Base-by-base conservation (phyloP, 2,888 invertebrate species). In the Drosophila lutescens region DNA sequence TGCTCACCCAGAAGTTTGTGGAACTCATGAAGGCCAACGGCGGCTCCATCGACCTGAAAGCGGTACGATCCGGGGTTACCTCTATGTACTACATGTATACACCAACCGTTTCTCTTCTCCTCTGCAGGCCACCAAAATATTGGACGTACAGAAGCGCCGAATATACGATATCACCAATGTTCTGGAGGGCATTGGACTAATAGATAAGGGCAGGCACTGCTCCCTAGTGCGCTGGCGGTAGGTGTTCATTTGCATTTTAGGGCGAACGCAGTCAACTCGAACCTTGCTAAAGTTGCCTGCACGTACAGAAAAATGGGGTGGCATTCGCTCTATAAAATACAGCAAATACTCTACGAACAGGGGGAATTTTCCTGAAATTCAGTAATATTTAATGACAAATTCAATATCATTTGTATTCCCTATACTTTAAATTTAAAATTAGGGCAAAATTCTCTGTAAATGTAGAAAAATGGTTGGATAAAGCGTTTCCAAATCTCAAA, bases 111-210 rank as follows among this genome's bases (percentile, higher is more conserved):
- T 20, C 13, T 41, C 20, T 7, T 20, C 20, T 20, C 2, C 89
- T 91, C 12, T 87, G 20, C 20, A 96, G 96, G 96, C 96, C 40
- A 96, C 96, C 1, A 95, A 96, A 89, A 93, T 94, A 56, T 92
- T 96, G 73, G 95, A 95, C 79, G 96, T 96, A 0, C 96, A 96
- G 88, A 96, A 96, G 87, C 93, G 96, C 62, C 93, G 96, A 74
- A 96, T 96, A 74, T 96, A 96, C 90, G 96, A 96, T 88, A 96
- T 96, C 70, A 96, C 96, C 8, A 96, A 96, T 92, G 96, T 96
- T 0, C 92, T 96, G 30, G 96, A 96, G 92, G 96, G 96, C 13
- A 95, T 96, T 88, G 96, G 96, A 10, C 93, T 96, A 10, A 96
- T 96, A 80, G 95, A 96, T 88, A 96, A 96, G 90, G 95, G 94